Conservation (phyloP, 37 sponge, comb jelly and placozoan genomes). For the Ephydatia muelleri region DNA sequence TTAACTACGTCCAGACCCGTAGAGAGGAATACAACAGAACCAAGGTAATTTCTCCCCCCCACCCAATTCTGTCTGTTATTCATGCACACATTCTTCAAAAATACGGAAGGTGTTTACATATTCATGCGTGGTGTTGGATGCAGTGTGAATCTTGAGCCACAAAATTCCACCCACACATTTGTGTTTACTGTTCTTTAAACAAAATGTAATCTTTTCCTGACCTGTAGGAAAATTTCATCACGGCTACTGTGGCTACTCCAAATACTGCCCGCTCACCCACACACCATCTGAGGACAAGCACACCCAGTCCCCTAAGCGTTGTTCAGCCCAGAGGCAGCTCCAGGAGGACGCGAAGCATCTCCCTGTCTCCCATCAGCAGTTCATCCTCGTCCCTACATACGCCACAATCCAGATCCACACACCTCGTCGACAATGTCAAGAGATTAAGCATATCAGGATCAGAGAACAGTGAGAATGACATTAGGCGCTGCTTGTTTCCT, state of each 20-base stretch:
- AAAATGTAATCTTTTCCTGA: neutral
- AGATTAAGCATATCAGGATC: slow-evolving; percentile 13
- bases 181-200: neutral
- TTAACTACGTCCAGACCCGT: slow-evolving; percentile 1
- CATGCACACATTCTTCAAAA: no score
- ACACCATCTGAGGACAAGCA: neutral
- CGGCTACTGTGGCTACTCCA: neutral
- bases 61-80: no score
- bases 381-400: neutral
- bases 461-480: neutral
- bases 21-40: slow-evolving; percentile 24
- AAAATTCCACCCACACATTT: neutral
- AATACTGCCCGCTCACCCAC: neutral
- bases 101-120: neutral
- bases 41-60: slow-evolving; percentile 13
- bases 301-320: slow-evolving; percentile 27
- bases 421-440: slow-evolving; percentile 32
- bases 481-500: slow-evolving; percentile 11
- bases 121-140: neutral
- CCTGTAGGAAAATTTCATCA: neutral
- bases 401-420: slow-evolving; percentile 14
- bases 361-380: neutral
- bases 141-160: neutral
- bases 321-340: neutral
- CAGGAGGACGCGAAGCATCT: neutral